Conservation (phyloP, 2,113 vertebrate species). For the Hymenochirus boettgeri region DNA sequence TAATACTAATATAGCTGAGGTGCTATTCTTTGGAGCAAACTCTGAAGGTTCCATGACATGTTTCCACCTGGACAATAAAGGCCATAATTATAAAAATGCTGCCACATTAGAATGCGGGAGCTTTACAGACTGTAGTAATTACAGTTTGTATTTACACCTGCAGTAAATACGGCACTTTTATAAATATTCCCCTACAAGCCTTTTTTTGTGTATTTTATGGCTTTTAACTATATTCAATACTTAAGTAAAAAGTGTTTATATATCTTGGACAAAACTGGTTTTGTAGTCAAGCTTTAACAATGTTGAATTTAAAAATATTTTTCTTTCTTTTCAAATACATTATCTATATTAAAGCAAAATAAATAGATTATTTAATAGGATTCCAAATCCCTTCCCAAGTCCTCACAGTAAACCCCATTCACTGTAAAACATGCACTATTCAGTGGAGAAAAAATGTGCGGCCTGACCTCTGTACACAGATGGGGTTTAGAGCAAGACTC, state of each 20-base stretch:
- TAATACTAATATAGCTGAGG: no score
- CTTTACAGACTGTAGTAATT: no score
- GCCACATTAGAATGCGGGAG: no score
- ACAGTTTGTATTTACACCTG: no score
- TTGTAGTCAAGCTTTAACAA: no score
- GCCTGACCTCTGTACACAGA: background rate
- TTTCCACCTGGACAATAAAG: no score
- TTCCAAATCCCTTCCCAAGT: conserved; percentile 31
- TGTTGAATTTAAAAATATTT: conserved; percentile 46
- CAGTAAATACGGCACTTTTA: no score
- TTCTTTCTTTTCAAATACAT: conserved; percentile 51
- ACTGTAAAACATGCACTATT: conserved; percentile 65
- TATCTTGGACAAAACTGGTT: no score
- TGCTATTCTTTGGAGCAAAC: no score
- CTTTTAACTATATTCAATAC: conserved; percentile 49
- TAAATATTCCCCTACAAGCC: no score
- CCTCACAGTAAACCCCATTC: conserved; percentile 69
- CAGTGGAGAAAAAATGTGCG: background rate
- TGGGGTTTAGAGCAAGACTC: conserved; percentile 24
- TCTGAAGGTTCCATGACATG: no score
- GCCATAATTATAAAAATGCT: no score
- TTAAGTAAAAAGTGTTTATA: conserved; percentile 53
- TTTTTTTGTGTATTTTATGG: conserved; percentile 41
- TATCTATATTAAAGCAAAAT: conserved; percentile 72
- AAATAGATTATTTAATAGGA: conserved; percentile 36